Percentiles rank a stretch among this genome's conserved stretches.
Conservation (phyloP, 2,888 invertebrate species). For the Monopis laevigella region DNA sequence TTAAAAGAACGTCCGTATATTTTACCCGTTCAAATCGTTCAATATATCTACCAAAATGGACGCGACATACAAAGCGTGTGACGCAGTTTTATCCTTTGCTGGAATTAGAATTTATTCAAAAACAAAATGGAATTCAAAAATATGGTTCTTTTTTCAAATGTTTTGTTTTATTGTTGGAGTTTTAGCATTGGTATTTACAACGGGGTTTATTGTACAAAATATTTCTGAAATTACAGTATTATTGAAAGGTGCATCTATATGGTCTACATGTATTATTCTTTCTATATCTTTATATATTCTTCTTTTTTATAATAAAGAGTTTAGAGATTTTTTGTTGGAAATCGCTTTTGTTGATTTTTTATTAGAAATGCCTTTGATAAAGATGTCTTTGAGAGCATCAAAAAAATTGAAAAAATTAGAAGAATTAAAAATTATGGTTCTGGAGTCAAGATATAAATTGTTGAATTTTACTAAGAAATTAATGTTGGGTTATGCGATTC, state of each 20-base stretch:
- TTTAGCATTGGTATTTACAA: conserved; percentile 31
- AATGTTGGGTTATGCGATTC: conserved; percentile 34
- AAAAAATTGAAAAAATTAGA: conserved; percentile 2
- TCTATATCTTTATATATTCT: conserved; percentile 42
- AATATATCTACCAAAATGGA: too few species aligned
- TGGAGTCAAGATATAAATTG: conserved; percentile 33
- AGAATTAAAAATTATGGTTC: conserved; percentile 35
- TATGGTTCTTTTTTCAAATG: neutral
- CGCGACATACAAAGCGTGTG: neutral
- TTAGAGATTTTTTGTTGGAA: conserved; percentile 37
- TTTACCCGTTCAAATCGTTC: too few species aligned
- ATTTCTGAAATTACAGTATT: conserved; percentile 31
- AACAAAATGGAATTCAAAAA: neutral
- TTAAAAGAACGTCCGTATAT: too few species aligned
- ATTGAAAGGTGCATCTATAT: conserved; percentile 50
- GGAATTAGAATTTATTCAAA: neutral
- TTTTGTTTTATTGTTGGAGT: neutral
- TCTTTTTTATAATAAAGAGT: conserved; percentile 35
- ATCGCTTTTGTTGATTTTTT: conserved; percentile 40
- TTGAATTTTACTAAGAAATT: conserved; percentile 33
- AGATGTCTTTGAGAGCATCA: conserved; percentile 26
- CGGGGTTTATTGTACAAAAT: conserved; percentile 34
- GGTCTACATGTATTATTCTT: conserved; percentile 51
- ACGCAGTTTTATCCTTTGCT: neutral
- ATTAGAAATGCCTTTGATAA: conserved; percentile 39